These are phyloP conservation scores for Paedocypris sp. DNA, from an alignment of 2,113 vertebrate genomes.

Conservation along the genomic window DNA sequence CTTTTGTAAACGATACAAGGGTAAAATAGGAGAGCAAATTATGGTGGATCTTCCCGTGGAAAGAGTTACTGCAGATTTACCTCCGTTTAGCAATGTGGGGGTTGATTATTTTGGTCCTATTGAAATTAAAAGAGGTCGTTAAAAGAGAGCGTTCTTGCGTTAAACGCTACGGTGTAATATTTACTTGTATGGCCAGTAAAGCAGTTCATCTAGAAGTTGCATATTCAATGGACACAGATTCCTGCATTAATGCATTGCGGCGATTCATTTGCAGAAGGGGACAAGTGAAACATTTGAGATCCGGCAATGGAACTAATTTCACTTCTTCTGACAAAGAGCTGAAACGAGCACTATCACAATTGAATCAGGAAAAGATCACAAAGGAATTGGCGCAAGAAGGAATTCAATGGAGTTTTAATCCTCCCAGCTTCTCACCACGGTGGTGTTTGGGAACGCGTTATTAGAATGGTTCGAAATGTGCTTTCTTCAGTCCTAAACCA, in stretches of 20 bases:
- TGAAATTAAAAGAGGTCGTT: background rate
- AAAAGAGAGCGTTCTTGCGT: background rate
- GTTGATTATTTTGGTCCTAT: background rate
- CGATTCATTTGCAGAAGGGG: constrained; percentile 7
- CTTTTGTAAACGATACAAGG: background rate
- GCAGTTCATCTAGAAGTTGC: constrained; percentile 6
- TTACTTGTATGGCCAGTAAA: constrained; percentile 7
- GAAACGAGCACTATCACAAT: background rate
- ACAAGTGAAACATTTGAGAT: background rate
- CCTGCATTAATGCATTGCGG: constrained; percentile 7
- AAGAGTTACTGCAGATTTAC: background rate
- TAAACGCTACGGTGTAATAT: background rate
- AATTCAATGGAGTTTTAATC: constrained; percentile 10
- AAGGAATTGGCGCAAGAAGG: background rate
- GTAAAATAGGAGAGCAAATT: background rate
- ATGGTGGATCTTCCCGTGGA: background rate
- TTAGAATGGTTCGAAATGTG: background rate
- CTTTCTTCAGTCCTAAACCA: background rate
- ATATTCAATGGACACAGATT: background rate
- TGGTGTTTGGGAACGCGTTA: background rate
- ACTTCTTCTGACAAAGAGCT: background rate
- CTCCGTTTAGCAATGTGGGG: background rate
- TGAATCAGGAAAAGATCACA: background rate
- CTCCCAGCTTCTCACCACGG: background rate
- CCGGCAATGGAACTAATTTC: constrained; percentile 8